Evolutionary conservation across 2,113 vertebrate species (phyloP).

Genomic region (Micronycteris hirsuta): DNA sequence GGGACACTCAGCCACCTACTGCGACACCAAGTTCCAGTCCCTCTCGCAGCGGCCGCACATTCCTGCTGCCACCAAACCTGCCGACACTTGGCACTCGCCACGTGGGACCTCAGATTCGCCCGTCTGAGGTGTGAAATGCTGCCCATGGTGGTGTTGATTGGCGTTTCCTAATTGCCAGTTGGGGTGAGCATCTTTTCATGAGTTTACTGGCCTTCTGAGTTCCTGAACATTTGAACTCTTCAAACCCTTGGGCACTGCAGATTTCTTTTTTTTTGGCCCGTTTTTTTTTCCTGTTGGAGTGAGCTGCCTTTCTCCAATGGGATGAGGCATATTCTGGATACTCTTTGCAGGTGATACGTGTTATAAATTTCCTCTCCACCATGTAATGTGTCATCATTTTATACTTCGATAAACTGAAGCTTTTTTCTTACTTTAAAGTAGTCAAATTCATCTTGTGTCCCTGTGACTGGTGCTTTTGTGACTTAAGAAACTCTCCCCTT

Average conservation of each 20-base stretch:
- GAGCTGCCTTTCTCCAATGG: background rate
- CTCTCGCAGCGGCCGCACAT: background rate
- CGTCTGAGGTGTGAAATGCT: background rate
- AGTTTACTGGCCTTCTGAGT: background rate
- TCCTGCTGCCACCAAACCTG: background rate
- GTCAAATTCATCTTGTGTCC: background rate
- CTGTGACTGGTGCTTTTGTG: background rate
- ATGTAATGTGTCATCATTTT: background rate
- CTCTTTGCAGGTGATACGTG: background rate
- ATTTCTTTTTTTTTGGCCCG: background rate
- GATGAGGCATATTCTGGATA: background rate
- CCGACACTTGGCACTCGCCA: background rate
- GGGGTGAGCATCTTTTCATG: background rate
- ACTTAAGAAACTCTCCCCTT: background rate
- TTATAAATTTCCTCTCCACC: background rate
- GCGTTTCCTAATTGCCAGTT: background rate
- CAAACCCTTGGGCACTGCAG: background rate
- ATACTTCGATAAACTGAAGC: background rate
- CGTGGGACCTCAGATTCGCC: background rate
- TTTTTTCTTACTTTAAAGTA: background rate
- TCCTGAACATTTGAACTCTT: background rate
- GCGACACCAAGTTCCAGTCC: background rate
- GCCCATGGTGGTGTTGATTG: background rate
- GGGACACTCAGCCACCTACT: background rate
- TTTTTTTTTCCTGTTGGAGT: background rate